Base-by-base conservation (phyloP, 64 coral and sea anemone species). In the Montipora sp. region DNA sequence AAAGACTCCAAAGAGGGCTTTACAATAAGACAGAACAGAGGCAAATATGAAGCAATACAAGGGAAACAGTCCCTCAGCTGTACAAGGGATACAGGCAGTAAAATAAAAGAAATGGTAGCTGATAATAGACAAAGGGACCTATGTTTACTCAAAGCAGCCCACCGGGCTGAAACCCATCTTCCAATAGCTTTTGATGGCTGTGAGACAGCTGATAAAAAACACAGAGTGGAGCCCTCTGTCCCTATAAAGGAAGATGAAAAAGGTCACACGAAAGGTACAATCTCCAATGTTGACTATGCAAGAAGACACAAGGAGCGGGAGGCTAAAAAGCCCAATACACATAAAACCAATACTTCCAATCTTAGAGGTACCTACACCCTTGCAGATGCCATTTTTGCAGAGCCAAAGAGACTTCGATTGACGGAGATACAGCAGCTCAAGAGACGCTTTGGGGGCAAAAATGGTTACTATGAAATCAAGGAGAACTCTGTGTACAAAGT, bases 371-470 rank as follows among this genome's bases (percentile, higher is more conserved):
- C 47, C 0, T 78, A 48, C 75, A 78, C 75, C 12, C 46, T 85
- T 20, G 20, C 13, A n/a, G 82, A 85, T 51, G 46, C 46, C 23
- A 69, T 49, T 23, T 48, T 5, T 1, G 9, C 36, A 76, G 89
- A 94, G 88, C 22, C 88, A 51, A 77, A 92, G 43, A 83, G 78
- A 12, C 77, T 97, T 44, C 75, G 92, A n/a, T 77, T 73, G 68
- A 90, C 67, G 36, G 95, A 97, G 59, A 58, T 97, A 12, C 75
- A 92, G 67, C 95, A 97, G 12, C 60, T 97, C 48, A 83, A 89
- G 12, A 72, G 89, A 89, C 89, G 95, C 13, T 98, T 98, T 92
- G 73, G 88, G 45, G 19, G 72, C 75, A 16, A 92, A 73, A 69
- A 47, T 90, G 77, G 18, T 86, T 83, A 88, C 89, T 75, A 16